A percentile compares a stretch with the other conserved stretches of the same genome.
These are phyloP conservation scores for Tragelaphus imberbis DNA, from an alignment of 2,113 vertebrate genomes.

Conservation along the genomic window DNA sequence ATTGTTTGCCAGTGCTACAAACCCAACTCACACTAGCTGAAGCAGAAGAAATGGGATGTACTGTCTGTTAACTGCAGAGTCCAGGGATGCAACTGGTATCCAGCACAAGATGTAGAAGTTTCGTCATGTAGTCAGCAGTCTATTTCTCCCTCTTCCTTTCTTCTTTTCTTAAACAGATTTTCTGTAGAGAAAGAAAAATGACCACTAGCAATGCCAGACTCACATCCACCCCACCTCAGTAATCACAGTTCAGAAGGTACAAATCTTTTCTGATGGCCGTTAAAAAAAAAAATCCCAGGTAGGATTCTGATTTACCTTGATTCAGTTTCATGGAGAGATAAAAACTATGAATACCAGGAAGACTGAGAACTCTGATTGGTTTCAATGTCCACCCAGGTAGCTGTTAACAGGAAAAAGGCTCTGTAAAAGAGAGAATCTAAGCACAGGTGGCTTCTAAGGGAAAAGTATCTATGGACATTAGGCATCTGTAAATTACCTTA, in stretches of 20 bases:
- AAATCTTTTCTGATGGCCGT: not conserved
- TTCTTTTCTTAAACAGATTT: not conserved
- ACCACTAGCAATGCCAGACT: not conserved
- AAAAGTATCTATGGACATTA: not conserved
- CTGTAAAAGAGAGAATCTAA: not conserved
- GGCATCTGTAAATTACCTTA: not conserved
- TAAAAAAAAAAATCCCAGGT: not conserved
- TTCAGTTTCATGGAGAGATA: not conserved
- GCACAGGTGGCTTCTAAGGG: not conserved
- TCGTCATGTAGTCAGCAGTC: not conserved
- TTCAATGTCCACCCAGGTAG: not conserved
- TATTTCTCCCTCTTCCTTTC: not conserved
- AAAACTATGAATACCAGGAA: not conserved
- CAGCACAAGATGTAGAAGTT: not conserved
- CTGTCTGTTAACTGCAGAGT: not conserved
- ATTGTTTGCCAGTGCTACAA: not conserved
- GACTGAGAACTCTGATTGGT: not conserved
- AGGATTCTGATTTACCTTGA: not conserved
- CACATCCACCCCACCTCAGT: not conserved
- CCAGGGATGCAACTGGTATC: not conserved
- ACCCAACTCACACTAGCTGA: not conserved
- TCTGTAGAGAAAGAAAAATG: not conserved
- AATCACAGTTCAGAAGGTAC: not conserved
- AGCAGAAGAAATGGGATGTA: not conserved
- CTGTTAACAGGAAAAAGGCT: not conserved